A percentile compares a stretch with the other conserved stretches of the same genome.
Conservation (phyloP, 2,797 vertebrate species). For the Scarus forsteni region DNA sequence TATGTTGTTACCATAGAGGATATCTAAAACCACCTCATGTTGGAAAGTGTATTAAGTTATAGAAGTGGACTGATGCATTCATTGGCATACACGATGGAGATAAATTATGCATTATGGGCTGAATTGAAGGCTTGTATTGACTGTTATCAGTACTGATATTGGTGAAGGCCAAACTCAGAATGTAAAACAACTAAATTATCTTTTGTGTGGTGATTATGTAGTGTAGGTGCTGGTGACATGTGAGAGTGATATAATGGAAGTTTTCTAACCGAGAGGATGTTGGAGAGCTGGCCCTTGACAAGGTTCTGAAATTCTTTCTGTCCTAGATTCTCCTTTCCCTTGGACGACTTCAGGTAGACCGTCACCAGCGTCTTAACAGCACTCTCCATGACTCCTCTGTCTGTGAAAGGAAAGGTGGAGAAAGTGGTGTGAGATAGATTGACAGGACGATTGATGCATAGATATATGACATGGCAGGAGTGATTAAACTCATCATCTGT, state of each 20-base stretch:
- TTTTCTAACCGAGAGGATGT: slow-evolving; percentile 83
- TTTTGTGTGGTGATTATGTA: slow-evolving; percentile 25
- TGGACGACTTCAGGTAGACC: slow-evolving; percentile 81
- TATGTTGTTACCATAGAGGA: too few relatives aligned
- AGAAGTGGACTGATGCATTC: background rate
- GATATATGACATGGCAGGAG: background rate
- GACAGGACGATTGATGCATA: slow-evolving; percentile 11
- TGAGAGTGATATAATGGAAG: slow-evolving; percentile 36
- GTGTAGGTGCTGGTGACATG: slow-evolving; percentile 25
- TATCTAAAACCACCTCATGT: too few relatives aligned
- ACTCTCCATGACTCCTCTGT: slow-evolving; percentile 81
- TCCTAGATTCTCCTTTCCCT: slow-evolving; percentile 81
- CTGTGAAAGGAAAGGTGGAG: slow-evolving; percentile 36
- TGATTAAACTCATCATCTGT: slow-evolving; percentile 3
- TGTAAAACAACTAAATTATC: slow-evolving; percentile 1
- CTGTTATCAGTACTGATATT: background rate
- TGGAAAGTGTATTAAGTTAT: background rate
- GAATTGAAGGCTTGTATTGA: background rate
- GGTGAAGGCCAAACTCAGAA: background rate
- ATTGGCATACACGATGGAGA: background rate
- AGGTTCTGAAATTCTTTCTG: slow-evolving; percentile 82
- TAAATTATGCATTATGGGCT: background rate
- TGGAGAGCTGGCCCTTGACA: slow-evolving; percentile 82
- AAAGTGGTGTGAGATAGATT: slow-evolving; percentile 3
- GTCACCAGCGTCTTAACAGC: slow-evolving; percentile 83